Conservation (phyloP, 2,888 invertebrate genomes). For the Phengaris arion region DNA sequence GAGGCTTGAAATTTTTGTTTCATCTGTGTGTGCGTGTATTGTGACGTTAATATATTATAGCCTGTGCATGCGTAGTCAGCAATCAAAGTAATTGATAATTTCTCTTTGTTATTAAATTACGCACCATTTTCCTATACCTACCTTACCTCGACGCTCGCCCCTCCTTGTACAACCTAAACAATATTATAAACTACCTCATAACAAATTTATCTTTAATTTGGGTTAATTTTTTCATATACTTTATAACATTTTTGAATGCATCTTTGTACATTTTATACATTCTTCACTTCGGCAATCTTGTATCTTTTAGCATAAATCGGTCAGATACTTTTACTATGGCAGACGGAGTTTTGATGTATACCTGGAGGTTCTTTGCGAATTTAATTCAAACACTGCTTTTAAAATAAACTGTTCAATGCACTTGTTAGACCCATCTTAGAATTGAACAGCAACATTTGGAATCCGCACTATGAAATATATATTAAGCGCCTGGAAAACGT, state of each 20-base stretch:
- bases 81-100: conserved; percentile 28
- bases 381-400: too few relatives aligned
- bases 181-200: background rate
- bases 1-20: background rate
- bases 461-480: too few relatives aligned
- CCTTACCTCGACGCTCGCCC: background rate
- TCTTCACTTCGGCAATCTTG: too few relatives aligned
- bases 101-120: conserved; percentile 13
- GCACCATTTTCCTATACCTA: conserved; percentile 1
- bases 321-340: too few relatives aligned
- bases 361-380: too few relatives aligned
- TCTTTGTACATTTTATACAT: too few relatives aligned
- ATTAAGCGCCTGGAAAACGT: too few relatives aligned
- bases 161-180: background rate
- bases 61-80: conserved; percentile 7
- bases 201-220: background rate
- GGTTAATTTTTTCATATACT: background rate
- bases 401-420: too few relatives aligned
- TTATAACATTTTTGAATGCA: background rate
- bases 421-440: too few relatives aligned
- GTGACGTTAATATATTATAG: background rate
- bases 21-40: background rate
- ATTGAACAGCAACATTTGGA: too few relatives aligned
- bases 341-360: too few relatives aligned
- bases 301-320: too few relatives aligned